Evolutionary conservation across 2,888 invertebrate species (phyloP), one percentile per base, ranked within the genome.

Genomic region (Blomia tropicalis): DNA sequence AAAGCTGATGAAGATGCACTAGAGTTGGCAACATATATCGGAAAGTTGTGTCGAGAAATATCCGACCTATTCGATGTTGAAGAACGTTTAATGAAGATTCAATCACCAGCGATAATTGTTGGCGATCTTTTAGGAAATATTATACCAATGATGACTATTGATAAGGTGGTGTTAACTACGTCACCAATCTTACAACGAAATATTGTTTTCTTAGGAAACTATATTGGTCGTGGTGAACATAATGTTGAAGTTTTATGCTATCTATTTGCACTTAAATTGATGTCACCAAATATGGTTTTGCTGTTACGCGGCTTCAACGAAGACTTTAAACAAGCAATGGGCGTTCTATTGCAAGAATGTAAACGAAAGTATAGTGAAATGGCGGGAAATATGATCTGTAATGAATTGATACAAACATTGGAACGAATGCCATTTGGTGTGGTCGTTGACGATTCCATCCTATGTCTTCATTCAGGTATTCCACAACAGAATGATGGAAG

Each of bases 51-150:
- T 14, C 14, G n/a, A n/a, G n/a, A 17, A n/a, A n/a, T n/a, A 17
- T n/a, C 14, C 14, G 41, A 17, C 14, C 41, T 41, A n/a, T 17
- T 51, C 14, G 17, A 19, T 25, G 22, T 17, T 17, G 51, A 51
- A 51, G 51, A 51, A 17, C 51, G 51, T 27, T 29, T 51, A 17
- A 51, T 51, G 51, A 51, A 51, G 7, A 51, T 51, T 3, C 14
- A 51, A 17, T 17, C 51, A 30, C 51, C 51, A 4, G 51, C 29
- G 2, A 30, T 27, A 17, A 22, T 51, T 25, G 22, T 51, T 29
- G 51, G 51, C 22, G 51, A 51, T 29, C 14, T 51, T 25, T 2
- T 14, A 17, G 51, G 51, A 2, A 14, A 22, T 29, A 25, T 51
- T 51, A 17, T 17, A 3, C 17, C 51, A 5, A 3, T 51, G 22